Evolutionary conservation across 2,113 vertebrate species (phyloP).

Genomic region (Carollia perspicillata): DNA sequence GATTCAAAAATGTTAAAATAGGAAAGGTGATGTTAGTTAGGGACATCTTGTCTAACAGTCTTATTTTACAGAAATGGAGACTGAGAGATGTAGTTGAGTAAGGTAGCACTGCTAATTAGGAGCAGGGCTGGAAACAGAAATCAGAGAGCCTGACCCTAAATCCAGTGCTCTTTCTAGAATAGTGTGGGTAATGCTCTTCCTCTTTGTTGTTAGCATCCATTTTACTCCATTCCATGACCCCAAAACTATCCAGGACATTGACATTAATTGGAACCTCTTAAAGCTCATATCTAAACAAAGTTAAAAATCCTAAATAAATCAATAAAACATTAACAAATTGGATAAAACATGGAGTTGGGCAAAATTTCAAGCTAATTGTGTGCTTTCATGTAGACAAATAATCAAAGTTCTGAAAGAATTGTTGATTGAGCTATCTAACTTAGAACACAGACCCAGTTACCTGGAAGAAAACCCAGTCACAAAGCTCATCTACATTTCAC

Average conservation of each 20-base stretch:
- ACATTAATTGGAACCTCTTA: not conserved
- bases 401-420: conserved; percentile 26
- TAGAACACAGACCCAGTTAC: not conserved
- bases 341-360: conserved; percentile 13
- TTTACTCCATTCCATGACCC: not conserved
- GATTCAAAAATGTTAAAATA: conserved; percentile 1
- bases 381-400: conserved; percentile 23
- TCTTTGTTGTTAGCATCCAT: not conserved
- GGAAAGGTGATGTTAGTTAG: not conserved
- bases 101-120: not conserved
- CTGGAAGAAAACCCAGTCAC: not conserved
- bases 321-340: not conserved
- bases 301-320: not conserved
- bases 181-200: not conserved
- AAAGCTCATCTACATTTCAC: not conserved
- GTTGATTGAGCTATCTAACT: not conserved
- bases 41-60: not conserved
- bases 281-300: not conserved
- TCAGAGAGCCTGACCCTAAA: not conserved
- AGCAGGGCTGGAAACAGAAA: not conserved
- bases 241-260: not conserved
- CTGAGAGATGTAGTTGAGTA: not conserved
- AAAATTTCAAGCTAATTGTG: not conserved
- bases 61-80: not conserved
- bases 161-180: not conserved